Conservation (phyloP, 2,113 vertebrate species). For the Callipepla californica region DNA sequence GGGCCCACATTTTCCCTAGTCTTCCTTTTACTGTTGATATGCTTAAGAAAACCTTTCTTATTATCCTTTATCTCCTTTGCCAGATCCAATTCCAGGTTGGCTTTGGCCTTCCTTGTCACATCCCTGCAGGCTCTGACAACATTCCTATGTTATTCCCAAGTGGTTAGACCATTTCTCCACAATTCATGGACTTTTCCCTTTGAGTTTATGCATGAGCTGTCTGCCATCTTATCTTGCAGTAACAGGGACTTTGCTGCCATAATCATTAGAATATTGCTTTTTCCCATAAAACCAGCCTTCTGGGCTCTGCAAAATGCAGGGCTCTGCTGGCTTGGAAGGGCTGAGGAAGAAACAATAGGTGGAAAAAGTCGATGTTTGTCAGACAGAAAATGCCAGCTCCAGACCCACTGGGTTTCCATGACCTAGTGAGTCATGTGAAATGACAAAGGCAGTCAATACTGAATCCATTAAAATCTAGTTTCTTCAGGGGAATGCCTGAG, state of each 20-base stretch:
- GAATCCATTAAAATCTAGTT: neutral
- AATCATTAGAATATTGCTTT: neutral
- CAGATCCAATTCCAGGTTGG: no score
- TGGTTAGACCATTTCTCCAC: no score
- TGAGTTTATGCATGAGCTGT: no score
- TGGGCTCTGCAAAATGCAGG: neutral
- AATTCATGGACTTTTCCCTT: no score
- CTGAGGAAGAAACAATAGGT: neutral
- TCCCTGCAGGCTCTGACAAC: no score
- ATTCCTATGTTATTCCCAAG: no score
- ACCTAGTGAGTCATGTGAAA: neutral
- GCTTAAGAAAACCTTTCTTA: no score
- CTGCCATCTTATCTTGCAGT: no score
- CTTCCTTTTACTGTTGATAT: no score
- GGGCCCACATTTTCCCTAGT: no score
- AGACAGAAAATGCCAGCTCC: neutral
- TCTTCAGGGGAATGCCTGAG: neutral
- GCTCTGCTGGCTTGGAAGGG: neutral
- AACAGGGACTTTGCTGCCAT: neutral
- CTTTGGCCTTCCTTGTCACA: no score
- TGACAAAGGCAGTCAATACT: neutral
- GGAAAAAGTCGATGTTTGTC: constrained; percentile 21
- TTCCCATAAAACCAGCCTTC: neutral
- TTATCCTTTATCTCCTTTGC: no score
- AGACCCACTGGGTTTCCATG: neutral